Percentiles rank a stretch among this genome's conserved stretches.
Evolutionary conservation across 2,888 invertebrate genomes (phyloP).

Genomic region (Campaea margaritaria): DNA sequence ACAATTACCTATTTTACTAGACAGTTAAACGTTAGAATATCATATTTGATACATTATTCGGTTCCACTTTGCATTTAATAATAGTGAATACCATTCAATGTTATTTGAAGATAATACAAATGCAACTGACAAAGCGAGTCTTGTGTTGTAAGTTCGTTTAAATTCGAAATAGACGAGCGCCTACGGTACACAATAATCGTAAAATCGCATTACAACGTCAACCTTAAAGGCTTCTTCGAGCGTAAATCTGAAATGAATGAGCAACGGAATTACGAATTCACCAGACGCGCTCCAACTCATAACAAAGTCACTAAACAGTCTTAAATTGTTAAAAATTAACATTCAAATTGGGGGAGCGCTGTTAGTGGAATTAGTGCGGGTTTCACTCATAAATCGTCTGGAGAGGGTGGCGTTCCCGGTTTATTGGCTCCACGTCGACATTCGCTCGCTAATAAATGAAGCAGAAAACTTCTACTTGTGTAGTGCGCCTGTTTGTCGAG

Average conservation of each 20-base stretch:
- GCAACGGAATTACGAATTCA: slow-evolving; percentile 60
- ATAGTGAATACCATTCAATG: slow-evolving; percentile 20
- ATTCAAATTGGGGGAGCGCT: slow-evolving; percentile 81
- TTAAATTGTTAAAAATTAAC: slow-evolving; percentile 84
- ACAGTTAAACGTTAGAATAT: slow-evolving; percentile 7
- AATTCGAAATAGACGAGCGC: slow-evolving; percentile 50
- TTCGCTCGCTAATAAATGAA: slow-evolving; percentile 82
- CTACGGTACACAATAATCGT: slow-evolving; percentile 57
- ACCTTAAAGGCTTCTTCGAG: slow-evolving; percentile 55
- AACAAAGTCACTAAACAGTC: slow-evolving; percentile 76
- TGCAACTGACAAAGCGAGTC: slow-evolving; percentile 25
- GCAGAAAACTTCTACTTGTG: slow-evolving; percentile 81
- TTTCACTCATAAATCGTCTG: slow-evolving; percentile 81
- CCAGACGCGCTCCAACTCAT: slow-evolving; percentile 65
- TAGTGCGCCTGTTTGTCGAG: slow-evolving; percentile 70
- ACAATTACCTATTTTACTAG: not conserved
- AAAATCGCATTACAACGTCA: slow-evolving; percentile 59
- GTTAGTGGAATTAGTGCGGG: slow-evolving; percentile 82
- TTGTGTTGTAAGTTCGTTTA: slow-evolving; percentile 41
- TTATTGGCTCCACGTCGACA: slow-evolving; percentile 79
- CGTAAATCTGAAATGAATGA: slow-evolving; percentile 65
- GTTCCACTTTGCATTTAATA: slow-evolving; percentile 19
- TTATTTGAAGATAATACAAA: slow-evolving; percentile 22
- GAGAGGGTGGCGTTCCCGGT: slow-evolving; percentile 74
- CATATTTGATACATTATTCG: slow-evolving; percentile 27